These are phyloP conservation scores for Popillia japonica DNA, from an alignment of 1,140 invertebrate species.

Conservation along the genomic window DNA sequence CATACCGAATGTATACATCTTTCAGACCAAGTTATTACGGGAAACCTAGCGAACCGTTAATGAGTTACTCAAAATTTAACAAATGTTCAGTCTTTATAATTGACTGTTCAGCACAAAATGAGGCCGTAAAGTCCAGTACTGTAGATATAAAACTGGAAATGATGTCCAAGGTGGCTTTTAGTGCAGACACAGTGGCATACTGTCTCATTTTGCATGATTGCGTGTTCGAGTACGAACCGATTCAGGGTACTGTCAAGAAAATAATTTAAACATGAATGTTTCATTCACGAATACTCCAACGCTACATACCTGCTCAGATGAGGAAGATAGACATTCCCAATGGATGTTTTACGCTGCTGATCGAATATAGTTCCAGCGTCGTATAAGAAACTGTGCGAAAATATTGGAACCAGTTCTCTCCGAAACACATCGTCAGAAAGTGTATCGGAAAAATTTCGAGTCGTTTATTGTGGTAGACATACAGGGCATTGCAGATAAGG, in stretches of 20 bases:
- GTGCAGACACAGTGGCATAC: conserved; percentile 53
- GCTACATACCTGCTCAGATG: not conserved
- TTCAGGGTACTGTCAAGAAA: not conserved
- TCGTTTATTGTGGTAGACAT: not conserved
- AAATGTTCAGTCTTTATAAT: conserved; percentile 50
- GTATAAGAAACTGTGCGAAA: not conserved
- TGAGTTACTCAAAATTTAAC: conserved; percentile 46
- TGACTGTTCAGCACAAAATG: conserved; percentile 55
- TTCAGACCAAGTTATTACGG: conserved; percentile 52
- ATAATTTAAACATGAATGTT: not conserved
- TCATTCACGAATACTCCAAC: not conserved
- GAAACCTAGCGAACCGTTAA: conserved; percentile 40
- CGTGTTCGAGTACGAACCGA: not conserved
- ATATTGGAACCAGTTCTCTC: not conserved
- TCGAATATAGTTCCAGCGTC: not conserved
- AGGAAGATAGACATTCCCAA: not conserved
- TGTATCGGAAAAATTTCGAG: not conserved
- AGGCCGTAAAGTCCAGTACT: conserved; percentile 51
- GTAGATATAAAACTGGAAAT: conserved; percentile 56
- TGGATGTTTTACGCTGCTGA: not conserved
- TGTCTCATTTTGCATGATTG: conserved; percentile 50
- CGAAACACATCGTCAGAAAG: not conserved
- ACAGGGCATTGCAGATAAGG: not conserved
- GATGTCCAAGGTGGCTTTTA: conserved; percentile 46
- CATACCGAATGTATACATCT: conserved; percentile 53